Conservation (phyloP, 1,140 invertebrate species). For the Brachystomella parvula region DNA sequence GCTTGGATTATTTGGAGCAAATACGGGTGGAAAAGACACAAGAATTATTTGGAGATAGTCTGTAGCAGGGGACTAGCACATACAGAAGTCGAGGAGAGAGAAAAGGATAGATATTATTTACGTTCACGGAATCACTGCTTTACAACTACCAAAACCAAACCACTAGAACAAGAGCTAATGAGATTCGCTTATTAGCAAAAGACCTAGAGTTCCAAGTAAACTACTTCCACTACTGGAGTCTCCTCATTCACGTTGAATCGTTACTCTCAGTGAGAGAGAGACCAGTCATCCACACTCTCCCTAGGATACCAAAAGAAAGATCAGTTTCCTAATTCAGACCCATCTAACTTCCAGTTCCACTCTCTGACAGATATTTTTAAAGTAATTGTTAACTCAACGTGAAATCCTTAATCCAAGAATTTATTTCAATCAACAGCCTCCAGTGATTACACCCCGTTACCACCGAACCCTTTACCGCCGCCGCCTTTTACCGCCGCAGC, state of each 20-base stretch:
- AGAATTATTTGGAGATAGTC: constrained; percentile 6
- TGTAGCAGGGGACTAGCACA: too few relatives aligned
- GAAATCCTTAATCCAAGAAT: background rate
- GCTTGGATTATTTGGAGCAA: background rate
- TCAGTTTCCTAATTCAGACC: too few relatives aligned
- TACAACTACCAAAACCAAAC: background rate
- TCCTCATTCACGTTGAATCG: background rate
- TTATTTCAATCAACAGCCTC: too few relatives aligned
- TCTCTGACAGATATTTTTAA: too few relatives aligned
- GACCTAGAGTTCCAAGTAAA: background rate
- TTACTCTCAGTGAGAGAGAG: too few relatives aligned
- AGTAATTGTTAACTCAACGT: background rate
- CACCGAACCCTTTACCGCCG: too few relatives aligned
- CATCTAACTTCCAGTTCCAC: too few relatives aligned
- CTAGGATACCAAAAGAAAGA: too few relatives aligned
- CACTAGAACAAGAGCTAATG: background rate
- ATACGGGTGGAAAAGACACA: background rate
- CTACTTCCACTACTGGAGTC: background rate
- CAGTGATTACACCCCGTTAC: too few relatives aligned
- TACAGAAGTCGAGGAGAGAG: background rate
- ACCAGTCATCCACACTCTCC: too few relatives aligned
- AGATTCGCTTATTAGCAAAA: background rate
- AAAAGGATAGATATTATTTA: background rate
- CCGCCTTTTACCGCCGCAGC: too few relatives aligned
- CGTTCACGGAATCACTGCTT: background rate